A percentile compares a stretch with the other conserved stretches of the same genome.
Evolutionary conservation across 2,888 invertebrate genomes (phyloP).

Genomic region (Drosophila multiciliata): DNA sequence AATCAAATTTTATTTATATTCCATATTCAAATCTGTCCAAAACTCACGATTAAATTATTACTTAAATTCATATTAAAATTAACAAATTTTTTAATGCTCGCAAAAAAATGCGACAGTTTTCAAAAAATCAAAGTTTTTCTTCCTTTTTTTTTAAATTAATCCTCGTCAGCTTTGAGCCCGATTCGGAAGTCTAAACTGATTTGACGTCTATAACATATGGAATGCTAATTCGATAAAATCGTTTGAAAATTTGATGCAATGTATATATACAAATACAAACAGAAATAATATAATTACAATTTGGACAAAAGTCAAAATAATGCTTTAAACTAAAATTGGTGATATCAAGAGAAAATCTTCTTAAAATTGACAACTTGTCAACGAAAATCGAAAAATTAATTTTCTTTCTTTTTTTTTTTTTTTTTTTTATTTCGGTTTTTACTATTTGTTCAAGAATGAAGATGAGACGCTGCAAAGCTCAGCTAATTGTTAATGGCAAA

Average conservation of each 20-base stretch:
- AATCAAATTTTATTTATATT: background rate
- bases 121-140: background rate
- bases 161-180: background rate
- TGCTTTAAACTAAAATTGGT: background rate
- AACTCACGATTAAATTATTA: background rate
- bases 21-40: background rate
- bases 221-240: too few species aligned
- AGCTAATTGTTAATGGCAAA: too few species aligned
- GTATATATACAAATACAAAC: background rate
- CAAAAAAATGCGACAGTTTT: background rate
- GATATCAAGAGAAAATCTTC: background rate
- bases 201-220: background rate
- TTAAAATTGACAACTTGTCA: background rate
- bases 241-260: background rate
- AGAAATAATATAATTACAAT: background rate
- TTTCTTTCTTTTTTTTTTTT: too few species aligned
- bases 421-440: background rate
- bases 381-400: background rate
- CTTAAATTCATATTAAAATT: too few species aligned
- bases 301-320: too few species aligned
- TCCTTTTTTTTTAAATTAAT: background rate
- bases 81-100: background rate
- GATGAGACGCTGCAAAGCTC: too few species aligned
- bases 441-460: too few species aligned
- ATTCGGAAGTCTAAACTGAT: background rate